phyloP scores from a whole-genome alignment of 2,888 invertebrate genomes.

The Platycheirus rosarum region DNA sequence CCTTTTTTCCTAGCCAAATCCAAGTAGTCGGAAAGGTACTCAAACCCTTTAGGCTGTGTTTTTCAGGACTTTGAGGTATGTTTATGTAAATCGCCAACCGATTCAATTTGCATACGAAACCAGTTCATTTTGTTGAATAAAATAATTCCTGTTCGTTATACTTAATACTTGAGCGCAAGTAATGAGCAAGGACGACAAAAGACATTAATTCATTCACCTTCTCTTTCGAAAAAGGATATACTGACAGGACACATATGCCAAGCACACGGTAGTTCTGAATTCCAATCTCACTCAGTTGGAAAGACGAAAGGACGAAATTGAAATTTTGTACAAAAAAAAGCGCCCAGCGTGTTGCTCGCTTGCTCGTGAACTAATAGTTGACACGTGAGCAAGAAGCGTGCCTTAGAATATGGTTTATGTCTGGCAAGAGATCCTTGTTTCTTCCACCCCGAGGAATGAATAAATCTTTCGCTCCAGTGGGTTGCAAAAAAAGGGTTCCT shows the following conservation, averaged over 20 bases:
- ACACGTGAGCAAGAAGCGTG: constrained; percentile 69
- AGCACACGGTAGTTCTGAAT: constrained; percentile 19
- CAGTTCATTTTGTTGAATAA: constrained; percentile 34
- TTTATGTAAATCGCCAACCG: constrained; percentile 41
- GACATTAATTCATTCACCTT: constrained; percentile 33
- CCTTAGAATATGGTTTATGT: constrained; percentile 37
- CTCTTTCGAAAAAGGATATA: constrained; percentile 20
- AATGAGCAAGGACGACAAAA: constrained; percentile 48
- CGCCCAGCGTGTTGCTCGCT: constrained; percentile 69
- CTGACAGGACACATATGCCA: constrained; percentile 16
- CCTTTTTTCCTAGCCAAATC: neutral
- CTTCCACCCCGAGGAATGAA: constrained; percentile 14
- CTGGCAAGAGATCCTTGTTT: constrained; percentile 26
- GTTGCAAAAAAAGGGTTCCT: constrained; percentile 62
- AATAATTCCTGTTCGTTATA: neutral
- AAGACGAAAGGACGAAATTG: constrained; percentile 14
- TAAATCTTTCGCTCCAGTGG: constrained; percentile 71
- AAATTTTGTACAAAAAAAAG: constrained; percentile 17
- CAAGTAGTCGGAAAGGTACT: constrained; percentile 4
- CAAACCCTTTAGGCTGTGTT: constrained; percentile 1
- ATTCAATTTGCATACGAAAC: constrained; percentile 68
- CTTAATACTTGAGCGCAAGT: constrained; percentile 1
- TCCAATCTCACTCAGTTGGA: constrained; percentile 57
- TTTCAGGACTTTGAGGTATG: constrained; percentile 14
- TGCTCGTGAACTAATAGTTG: constrained; percentile 63